phyloP scores from a whole-genome alignment of 2,888 invertebrate genomes.

The Apodemia hepburni region DNA sequence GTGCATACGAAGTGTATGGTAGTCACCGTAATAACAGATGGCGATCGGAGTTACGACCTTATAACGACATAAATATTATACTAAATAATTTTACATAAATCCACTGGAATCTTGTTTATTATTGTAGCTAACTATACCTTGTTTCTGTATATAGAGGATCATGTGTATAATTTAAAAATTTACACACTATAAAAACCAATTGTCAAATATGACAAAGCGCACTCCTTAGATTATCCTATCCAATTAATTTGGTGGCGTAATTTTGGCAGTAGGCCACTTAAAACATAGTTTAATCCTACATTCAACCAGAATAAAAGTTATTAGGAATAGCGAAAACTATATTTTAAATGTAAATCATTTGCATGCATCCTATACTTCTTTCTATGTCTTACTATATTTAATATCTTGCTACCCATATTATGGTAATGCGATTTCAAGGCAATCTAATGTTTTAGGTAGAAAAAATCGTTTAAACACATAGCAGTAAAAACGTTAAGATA shows the following conservation, averaged over 20 bases:
- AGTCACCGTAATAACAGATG: not conserved
- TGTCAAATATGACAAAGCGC: constrained; percentile 18
- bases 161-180: not conserved
- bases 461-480: too few relatives aligned
- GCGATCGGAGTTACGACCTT: not conserved
- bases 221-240: constrained; percentile 19
- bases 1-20: not conserved
- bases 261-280: constrained; percentile 47
- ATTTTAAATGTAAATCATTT: not conserved
- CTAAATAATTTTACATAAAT: not conserved
- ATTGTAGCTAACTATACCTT: not conserved
- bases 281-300: constrained; percentile 16
- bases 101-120: not conserved
- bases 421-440: too few relatives aligned
- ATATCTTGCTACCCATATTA: not conserved
- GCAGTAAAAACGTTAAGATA: too few relatives aligned
- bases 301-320: not conserved
- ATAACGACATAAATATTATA: not conserved
- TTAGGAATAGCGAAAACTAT: not conserved
- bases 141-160: not conserved
- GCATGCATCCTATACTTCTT: constrained; percentile 7
- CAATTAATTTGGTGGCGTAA: constrained; percentile 37
- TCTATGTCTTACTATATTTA: not conserved
- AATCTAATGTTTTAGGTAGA: too few relatives aligned
- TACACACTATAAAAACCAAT: not conserved